These are phyloP conservation scores for Oceanites oceanicus DNA, from an alignment of 2,113 vertebrate genomes.

Conservation along the genomic window DNA sequence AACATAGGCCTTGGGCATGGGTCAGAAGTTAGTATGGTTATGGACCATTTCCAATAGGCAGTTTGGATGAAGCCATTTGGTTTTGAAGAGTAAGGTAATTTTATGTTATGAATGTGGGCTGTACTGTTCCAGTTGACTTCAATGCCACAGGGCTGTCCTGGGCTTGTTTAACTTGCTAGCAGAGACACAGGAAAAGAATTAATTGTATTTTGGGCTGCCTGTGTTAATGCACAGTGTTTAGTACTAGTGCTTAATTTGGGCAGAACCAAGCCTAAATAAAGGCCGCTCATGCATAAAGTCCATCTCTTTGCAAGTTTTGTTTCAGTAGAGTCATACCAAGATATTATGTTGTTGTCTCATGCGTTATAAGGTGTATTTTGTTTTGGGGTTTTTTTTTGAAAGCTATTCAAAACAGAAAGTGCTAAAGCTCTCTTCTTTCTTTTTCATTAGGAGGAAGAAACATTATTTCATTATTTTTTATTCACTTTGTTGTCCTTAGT, in stretches of 20 bases:
- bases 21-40: neutral
- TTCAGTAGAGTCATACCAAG: neutral
- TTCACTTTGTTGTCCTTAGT: neutral
- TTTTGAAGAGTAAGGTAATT: neutral
- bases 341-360: neutral
- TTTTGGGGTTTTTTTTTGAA: neutral
- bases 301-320: neutral
- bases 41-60: neutral
- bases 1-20: neutral
- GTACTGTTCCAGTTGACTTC: neutral
- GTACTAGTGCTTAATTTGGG: neutral
- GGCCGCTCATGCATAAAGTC: neutral
- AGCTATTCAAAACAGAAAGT: neutral
- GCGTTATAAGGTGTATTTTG: neutral
- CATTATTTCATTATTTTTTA: neutral
- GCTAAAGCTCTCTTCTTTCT: neutral
- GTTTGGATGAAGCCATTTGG: neutral
- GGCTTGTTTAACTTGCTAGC: neutral
- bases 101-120: neutral
- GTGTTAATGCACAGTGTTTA: neutral
- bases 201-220: neutral
- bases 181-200: neutral
- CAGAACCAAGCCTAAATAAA: neutral
- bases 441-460: neutral
- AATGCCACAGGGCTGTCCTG: neutral